phyloP scores from a whole-genome alignment of 2,888 invertebrate genomes.

The Bombylius major region DNA sequence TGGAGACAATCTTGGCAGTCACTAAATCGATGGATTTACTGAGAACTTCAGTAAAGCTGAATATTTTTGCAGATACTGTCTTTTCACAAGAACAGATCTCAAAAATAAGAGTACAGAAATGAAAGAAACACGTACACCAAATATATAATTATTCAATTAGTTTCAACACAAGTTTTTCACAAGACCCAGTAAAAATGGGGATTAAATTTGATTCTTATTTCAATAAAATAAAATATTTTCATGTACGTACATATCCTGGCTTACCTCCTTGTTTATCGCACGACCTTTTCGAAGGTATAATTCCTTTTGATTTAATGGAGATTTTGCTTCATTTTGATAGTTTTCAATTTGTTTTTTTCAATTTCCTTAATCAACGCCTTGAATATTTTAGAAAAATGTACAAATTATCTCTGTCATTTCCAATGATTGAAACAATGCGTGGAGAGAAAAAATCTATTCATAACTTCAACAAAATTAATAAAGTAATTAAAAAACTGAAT shows the following conservation, averaged over 20 bases:
- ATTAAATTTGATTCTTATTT: slow-evolving; percentile 19
- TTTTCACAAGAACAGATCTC: slow-evolving; percentile 3
- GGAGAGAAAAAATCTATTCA: too few species aligned
- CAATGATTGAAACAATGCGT: neutral
- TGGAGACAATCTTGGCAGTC: slow-evolving; percentile 20
- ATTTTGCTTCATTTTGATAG: slow-evolving; percentile 6
- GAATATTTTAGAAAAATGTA: neutral
- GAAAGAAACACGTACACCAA: too few species aligned
- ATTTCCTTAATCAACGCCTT: neutral
- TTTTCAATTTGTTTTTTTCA: neutral
- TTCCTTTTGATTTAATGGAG: slow-evolving; percentile 17
- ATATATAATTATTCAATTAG: too few species aligned
- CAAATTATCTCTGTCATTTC: neutral
- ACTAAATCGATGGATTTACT: slow-evolving; percentile 21
- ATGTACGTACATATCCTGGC: slow-evolving; percentile 18
- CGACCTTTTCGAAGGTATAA: slow-evolving; percentile 20
- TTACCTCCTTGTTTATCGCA: slow-evolving; percentile 22
- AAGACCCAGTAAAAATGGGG: slow-evolving; percentile 8
- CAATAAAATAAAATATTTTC: slow-evolving; percentile 18
- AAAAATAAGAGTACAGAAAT: too few species aligned
- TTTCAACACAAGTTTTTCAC: neutral
- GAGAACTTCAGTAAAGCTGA: slow-evolving; percentile 19
- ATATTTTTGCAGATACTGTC: slow-evolving; percentile 21
- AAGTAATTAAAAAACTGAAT: too few species aligned
- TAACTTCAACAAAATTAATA: too few species aligned